Conservation (phyloP, 2,113 vertebrate species). For the Ascaphus truei region DNA sequence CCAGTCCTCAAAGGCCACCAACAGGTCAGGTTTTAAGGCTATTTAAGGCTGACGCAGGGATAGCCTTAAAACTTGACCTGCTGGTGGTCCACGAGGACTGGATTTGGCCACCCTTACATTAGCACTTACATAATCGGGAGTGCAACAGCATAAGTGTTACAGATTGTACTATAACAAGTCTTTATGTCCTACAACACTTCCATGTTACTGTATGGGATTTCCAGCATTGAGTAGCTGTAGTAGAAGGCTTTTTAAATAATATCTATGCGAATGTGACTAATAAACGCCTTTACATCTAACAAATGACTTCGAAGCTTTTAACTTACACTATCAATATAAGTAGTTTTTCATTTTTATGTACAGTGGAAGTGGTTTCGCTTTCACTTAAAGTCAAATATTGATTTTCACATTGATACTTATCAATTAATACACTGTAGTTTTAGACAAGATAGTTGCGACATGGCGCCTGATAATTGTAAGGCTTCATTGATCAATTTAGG, state of each 20-base stretch:
- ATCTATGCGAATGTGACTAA: background rate
- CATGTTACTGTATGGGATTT: too few species aligned
- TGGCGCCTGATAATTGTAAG: background rate
- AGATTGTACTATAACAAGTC: too few species aligned
- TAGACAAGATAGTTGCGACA: background rate
- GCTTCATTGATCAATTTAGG: background rate
- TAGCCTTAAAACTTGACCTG: too few species aligned
- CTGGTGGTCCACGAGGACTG: too few species aligned
- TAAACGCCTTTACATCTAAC: background rate
- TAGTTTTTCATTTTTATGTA: background rate
- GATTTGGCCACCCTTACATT: too few species aligned
- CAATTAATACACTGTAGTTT: background rate
- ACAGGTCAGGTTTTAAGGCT: too few species aligned
- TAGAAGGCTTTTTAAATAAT: background rate
- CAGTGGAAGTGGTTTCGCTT: background rate
- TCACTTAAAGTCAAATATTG: slow-evolving; percentile 3
- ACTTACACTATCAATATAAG: background rate
- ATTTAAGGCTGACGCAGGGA: too few species aligned
- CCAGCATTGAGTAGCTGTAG: too few species aligned
- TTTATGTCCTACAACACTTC: too few species aligned
- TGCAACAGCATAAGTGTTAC: too few species aligned
- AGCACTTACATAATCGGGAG: too few species aligned
- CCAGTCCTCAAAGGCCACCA: too few species aligned
- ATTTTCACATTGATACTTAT: background rate
- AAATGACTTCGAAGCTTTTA: background rate